Base-by-base conservation (phyloP, 2,888 invertebrate genomes). In the Mellilla xanthometata region DNA sequence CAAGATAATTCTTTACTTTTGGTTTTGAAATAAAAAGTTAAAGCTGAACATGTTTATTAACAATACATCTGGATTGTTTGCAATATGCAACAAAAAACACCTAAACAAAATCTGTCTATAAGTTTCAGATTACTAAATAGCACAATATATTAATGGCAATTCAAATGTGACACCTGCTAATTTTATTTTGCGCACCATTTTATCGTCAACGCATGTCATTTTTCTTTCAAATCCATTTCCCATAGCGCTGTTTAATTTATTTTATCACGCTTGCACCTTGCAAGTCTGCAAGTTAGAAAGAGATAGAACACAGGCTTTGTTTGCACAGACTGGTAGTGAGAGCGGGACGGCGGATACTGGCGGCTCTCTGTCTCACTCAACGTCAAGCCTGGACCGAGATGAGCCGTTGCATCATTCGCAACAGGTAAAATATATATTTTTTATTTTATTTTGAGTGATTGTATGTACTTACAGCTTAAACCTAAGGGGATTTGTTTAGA, bases 321-420 rank as follows among this genome's bases (percentile, higher is more conserved):
- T 76, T 72, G 60, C 62, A 76, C 87, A 90, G 88, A 83, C 87
- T 39, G 88, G 87, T 68, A 91, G 73, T 72, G 89, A 81, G 74
- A 92, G 92, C 91, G 77, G 92, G 78, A 77, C 91, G 79, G 82
- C 91, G 68, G 78, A 92, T 68, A 76, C 93, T 58, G 90, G 92
- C 91, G 76, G 91, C 91, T 73, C 93, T 92, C 60, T 92, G 90
- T 92, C 92, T 74, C 96, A 96, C 78, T 96, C 96, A 82, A 94
- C 94, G 56, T 96, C 94, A 66, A 97, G 95, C 84, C 92, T 98
- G 70, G 97, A 97, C 81, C 92, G 95, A 60, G 97, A 97, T 56
- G 97, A 97, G 67, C 72, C 84, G 52, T 87, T 91, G 75, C 79
- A 84, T 62, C 90, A 88, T 58, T 90, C 89, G 63, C 80, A 84